phyloP scores from a whole-genome alignment of 2,888 invertebrate genomes.

The Teleiodes luculella region DNA sequence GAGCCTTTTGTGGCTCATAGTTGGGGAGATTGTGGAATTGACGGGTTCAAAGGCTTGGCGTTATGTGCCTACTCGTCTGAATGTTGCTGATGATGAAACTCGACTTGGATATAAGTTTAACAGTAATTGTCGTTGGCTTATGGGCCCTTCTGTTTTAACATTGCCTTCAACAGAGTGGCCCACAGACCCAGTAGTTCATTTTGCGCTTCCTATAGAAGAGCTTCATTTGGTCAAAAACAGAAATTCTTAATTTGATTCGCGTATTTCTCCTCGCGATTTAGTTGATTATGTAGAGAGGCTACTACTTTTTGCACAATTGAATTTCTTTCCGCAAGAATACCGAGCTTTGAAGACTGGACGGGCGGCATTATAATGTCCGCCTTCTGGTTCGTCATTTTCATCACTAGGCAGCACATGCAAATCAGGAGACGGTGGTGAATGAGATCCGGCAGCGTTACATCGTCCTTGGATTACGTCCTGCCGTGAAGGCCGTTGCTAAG shows the following conservation, averaged over 20 bases:
- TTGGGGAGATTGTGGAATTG: constrained; percentile 10
- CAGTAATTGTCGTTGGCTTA: neutral
- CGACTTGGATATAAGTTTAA: neutral
- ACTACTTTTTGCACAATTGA: too few species aligned
- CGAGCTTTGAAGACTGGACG: neutral
- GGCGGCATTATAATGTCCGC: neutral
- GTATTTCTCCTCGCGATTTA: neutral
- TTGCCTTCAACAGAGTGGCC: neutral
- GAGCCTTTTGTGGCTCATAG: constrained; percentile 15
- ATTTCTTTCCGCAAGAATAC: too few species aligned
- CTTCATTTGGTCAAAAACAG: too few species aligned
- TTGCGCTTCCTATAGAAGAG: neutral
- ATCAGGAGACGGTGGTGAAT: constrained; percentile 13
- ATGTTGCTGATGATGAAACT: constrained; percentile 1
- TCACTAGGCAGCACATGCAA: constrained; percentile 1
- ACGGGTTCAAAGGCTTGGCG: neutral
- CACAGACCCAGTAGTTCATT: neutral
- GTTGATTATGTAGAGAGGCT: neutral
- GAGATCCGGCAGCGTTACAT: constrained; percentile 14
- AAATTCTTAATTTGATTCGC: too few species aligned
- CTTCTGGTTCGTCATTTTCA: constrained; percentile 10
- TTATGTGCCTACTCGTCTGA: neutral
- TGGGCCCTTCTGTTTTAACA: neutral
- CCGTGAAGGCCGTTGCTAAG: neutral
- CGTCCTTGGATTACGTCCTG: neutral